A percentile compares a stretch with the other conserved stretches of the same genome.
Evolutionary conservation across 2,113 vertebrate species (phyloP).

Genomic region (Microcebus ravelobensis): DNA sequence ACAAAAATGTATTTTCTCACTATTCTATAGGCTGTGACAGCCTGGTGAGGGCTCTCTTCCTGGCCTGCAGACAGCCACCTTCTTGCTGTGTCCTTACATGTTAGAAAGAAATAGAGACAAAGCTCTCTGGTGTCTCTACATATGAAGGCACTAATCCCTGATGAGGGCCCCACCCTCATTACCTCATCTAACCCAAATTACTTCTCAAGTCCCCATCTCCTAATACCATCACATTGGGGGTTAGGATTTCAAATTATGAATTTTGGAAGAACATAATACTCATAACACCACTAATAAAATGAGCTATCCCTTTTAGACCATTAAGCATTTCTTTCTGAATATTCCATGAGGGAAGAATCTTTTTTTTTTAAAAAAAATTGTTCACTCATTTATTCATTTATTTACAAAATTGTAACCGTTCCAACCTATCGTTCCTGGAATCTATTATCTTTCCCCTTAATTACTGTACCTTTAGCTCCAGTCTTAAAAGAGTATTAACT

Average conservation of each 20-base stretch:
- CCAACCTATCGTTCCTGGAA: neutral
- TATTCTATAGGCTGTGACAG: neutral
- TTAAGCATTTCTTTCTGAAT: neutral
- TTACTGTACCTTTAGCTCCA: neutral
- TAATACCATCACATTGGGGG: neutral
- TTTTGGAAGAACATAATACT: neutral
- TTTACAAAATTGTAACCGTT: neutral
- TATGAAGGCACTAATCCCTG: neutral
- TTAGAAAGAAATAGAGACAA: neutral
- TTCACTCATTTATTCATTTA: neutral
- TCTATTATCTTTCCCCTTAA: neutral
- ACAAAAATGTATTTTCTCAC: neutral
- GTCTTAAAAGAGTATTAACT: neutral
- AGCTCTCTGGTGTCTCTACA: neutral
- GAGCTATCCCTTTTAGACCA: neutral
- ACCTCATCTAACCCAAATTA: neutral
- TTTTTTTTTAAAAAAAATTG: neutral
- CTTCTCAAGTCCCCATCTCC: neutral
- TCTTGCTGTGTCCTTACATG: neutral
- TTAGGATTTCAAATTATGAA: neutral
- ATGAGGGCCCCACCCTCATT: too few species aligned
- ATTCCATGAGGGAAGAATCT: neutral
- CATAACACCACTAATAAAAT: neutral
- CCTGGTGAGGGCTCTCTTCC: neutral
- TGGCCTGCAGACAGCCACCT: neutral